These are phyloP conservation scores for Galerucella nymphaeae DNA, from an alignment of 2,888 invertebrate genomes.

Conservation along the genomic window DNA sequence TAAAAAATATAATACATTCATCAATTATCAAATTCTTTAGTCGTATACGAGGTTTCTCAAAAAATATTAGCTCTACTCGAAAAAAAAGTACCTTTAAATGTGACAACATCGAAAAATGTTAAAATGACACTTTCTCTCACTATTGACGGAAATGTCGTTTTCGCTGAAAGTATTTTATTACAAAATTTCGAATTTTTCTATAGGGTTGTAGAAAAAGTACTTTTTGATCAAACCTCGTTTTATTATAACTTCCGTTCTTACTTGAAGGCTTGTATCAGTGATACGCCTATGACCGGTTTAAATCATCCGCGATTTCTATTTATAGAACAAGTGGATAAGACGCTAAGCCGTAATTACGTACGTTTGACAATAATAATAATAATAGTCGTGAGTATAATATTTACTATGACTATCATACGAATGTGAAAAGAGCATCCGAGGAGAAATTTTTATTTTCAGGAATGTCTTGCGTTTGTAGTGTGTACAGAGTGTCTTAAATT, in stretches of 20 bases:
- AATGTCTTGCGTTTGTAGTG: not conserved
- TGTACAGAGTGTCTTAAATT: not conserved
- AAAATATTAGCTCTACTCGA: too few species aligned
- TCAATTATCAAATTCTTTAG: too few species aligned
- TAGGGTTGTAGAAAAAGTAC: not conserved
- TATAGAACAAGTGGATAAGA: slow-evolving; percentile 6
- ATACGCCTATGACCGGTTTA: not conserved
- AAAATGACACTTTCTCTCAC: too few species aligned
- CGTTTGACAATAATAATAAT: slow-evolving; percentile 14
- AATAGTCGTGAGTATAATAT: not conserved
- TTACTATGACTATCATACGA: not conserved
- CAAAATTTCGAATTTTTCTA: too few species aligned
- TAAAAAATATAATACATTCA: too few species aligned
- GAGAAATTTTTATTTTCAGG: slow-evolving; percentile 14
- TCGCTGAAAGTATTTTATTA: too few species aligned
- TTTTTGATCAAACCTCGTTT: not conserved
- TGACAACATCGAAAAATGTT: too few species aligned
- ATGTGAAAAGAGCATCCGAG: not conserved
- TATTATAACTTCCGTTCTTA: not conserved
- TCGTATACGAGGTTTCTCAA: too few species aligned
- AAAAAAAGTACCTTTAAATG: too few species aligned
- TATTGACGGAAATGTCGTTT: too few species aligned
- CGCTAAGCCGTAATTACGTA: not conserved
- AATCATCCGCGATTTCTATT: not conserved
- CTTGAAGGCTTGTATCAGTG: not conserved